Conservation (phyloP, 2,113 vertebrate genomes). For the Laterallus jamaicensis region DNA sequence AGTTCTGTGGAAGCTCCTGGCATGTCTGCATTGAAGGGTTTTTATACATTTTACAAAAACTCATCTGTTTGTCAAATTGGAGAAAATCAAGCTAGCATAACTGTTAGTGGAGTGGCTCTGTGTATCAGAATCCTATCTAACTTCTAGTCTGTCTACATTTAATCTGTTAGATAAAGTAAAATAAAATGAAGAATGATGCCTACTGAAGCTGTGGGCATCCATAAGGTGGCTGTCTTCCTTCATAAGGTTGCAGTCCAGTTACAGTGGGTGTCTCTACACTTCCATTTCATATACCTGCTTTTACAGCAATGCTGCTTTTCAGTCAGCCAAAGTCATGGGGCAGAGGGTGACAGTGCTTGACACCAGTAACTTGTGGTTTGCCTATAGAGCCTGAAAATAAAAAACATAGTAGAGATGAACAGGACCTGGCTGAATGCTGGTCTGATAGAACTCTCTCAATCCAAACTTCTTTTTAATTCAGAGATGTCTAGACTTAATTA, state of each 20-base stretch:
- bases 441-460: neutral
- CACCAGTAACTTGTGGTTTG: neutral
- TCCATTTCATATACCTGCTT: neutral
- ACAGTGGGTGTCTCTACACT: neutral
- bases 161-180: neutral
- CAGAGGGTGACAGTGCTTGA: neutral
- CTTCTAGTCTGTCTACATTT: neutral
- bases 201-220: neutral
- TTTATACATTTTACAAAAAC: neutral
- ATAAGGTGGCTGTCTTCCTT: neutral
- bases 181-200: neutral
- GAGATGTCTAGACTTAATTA: neutral
- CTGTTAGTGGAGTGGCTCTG: neutral
- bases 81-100: neutral
- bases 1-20: neutral
- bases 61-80: neutral
- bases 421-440: neutral
- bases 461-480: neutral
- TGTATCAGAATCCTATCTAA: neutral
- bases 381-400: neutral
- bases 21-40: neutral
- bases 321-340: neutral
- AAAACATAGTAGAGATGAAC: neutral
- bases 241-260: neutral
- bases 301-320: neutral